Evolutionary conservation across 1,140 invertebrate species (phyloP).

Genomic region (Nautilus pompilius): DNA sequence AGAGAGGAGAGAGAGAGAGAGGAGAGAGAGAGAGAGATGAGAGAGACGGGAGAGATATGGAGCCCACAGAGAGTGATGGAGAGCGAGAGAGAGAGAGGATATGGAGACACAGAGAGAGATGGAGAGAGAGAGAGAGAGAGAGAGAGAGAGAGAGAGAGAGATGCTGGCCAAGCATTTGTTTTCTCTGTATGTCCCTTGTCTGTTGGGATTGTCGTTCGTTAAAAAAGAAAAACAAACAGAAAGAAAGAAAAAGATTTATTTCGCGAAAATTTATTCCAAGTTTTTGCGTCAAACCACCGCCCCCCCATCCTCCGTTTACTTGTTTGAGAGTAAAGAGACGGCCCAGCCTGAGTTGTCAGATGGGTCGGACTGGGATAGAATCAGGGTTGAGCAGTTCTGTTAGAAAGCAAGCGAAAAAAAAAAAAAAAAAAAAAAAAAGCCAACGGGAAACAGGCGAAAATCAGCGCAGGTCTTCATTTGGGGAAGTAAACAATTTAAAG

Average conservation of each 20-base stretch:
- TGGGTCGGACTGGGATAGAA: too few relatives aligned
- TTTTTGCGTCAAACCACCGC: background rate
- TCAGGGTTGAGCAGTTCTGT: too few relatives aligned
- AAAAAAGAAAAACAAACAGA: background rate
- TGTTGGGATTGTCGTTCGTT: too few relatives aligned
- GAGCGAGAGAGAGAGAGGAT: background rate
- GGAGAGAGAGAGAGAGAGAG: background rate
- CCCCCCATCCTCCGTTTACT: background rate
- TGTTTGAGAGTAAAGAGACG: background rate
- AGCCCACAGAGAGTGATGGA: background rate
- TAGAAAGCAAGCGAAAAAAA: too few relatives aligned
- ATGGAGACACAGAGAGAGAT: background rate
- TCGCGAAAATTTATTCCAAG: background rate
- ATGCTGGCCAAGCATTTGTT: too few relatives aligned
- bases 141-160: conserved; percentile 3
- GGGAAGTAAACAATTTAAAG: too few relatives aligned
- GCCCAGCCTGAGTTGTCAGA: too few relatives aligned
- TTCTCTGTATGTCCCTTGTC: too few relatives aligned
- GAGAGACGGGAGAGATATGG: background rate
- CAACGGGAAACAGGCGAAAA: too few relatives aligned
- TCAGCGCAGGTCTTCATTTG: too few relatives aligned
- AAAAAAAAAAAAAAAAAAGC: too few relatives aligned
- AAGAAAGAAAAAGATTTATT: background rate
- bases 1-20: background rate
- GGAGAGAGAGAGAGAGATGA: background rate